Percentiles rank a stretch among this genome's conserved stretches.
Evolutionary conservation across 2,113 vertebrate species (phyloP).

Genomic region (Merops nubicus): DNA sequence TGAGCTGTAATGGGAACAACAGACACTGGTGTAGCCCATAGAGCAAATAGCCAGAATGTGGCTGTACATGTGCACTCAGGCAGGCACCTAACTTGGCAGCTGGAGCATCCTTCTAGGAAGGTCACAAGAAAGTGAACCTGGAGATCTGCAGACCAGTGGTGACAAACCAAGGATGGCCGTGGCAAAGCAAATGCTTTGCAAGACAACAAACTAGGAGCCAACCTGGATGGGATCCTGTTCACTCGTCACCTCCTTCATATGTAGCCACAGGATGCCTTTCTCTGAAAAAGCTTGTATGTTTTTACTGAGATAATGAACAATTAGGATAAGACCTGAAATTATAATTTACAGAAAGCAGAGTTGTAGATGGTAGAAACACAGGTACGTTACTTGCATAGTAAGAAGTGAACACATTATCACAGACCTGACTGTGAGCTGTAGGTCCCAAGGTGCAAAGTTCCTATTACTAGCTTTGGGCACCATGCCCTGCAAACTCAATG

Average conservation of each 20-base stretch:
- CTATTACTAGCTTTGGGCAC: background rate
- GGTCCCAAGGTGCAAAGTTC: background rate
- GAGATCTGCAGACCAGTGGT: background rate
- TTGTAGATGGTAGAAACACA: background rate
- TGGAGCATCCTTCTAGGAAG: background rate
- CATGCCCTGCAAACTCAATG: background rate
- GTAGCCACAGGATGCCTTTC: background rate
- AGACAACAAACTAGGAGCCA: background rate
- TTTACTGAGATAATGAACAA: background rate
- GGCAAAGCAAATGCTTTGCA: background rate
- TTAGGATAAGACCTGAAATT: background rate
- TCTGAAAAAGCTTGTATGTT: background rate
- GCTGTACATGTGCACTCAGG: background rate
- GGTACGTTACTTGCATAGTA: background rate
- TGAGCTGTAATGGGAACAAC: background rate
- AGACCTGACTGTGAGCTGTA: background rate
- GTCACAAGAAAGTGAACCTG: background rate
- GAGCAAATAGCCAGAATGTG: background rate
- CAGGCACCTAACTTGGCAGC: background rate
- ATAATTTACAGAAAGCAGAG: background rate
- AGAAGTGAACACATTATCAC: background rate
- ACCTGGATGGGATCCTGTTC: background rate
- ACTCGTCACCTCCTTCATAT: background rate
- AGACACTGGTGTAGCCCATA: background rate
- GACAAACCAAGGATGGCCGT: background rate